These are phyloP conservation scores for Cecidostiba fungosa DNA, from an alignment of 2,888 invertebrate species.

Conservation along the genomic window DNA sequence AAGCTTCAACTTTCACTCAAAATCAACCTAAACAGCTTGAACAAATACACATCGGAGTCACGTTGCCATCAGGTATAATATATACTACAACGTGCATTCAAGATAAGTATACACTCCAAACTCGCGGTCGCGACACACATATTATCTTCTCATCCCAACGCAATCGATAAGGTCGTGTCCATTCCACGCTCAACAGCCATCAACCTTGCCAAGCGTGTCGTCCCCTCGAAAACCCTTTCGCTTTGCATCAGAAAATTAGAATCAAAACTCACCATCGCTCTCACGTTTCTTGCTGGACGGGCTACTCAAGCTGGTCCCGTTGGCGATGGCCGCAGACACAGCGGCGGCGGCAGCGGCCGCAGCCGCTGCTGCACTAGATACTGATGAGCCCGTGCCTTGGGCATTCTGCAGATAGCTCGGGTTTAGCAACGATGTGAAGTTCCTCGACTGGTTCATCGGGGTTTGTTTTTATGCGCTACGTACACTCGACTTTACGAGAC, in stretches of 20 bases:
- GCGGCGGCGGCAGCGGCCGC: slow-evolving; percentile 83
- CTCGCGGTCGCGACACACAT: background rate
- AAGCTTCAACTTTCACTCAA: background rate
- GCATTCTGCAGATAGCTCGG: slow-evolving; percentile 78
- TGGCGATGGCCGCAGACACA: slow-evolving; percentile 82
- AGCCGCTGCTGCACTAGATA: slow-evolving; percentile 77
- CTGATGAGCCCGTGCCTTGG: slow-evolving; percentile 71
- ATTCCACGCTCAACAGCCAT: background rate
- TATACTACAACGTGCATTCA: background rate
- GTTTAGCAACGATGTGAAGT: slow-evolving; percentile 78
- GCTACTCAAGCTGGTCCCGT: slow-evolving; percentile 77
- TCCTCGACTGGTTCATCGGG: slow-evolving; percentile 77
- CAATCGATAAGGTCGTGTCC: background rate
- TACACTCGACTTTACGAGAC: background rate
- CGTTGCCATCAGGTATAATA: slow-evolving; percentile 5
- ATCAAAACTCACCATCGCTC: slow-evolving; percentile 70
- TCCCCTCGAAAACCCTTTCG: background rate
- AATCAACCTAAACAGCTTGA: background rate
- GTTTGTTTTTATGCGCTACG: background rate
- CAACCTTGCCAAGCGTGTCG: no score
- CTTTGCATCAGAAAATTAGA: background rate
- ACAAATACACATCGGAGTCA: background rate
- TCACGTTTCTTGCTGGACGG: slow-evolving; percentile 75
- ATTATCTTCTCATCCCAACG: background rate
- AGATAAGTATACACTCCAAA: background rate